Percentiles rank a stretch among this genome's conserved stretches.
Evolutionary conservation across 1,140 invertebrate genomes (phyloP).

Genomic region (Parapsyche elsis): DNA sequence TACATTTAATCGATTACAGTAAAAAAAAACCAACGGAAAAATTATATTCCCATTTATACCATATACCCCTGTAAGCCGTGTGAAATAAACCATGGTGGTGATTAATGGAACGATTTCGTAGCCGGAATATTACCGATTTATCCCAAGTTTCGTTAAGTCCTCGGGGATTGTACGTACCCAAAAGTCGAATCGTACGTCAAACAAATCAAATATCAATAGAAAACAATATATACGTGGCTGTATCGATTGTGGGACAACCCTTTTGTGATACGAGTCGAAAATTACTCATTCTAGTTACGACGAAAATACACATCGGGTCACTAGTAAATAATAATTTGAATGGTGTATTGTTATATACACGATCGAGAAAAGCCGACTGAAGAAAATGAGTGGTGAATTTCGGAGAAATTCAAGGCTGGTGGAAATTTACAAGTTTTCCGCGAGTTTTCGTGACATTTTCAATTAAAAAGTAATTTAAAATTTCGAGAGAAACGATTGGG

Average conservation of each 20-base stretch:
- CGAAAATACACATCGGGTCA: background rate
- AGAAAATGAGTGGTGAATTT: background rate
- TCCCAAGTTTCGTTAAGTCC: background rate
- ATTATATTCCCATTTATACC: no score
- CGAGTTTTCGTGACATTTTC: slow-evolving; percentile 1
- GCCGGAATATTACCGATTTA: background rate
- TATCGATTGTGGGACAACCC: no score
- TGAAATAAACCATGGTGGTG: no score
- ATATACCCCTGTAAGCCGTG: no score
- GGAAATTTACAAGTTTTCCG: background rate
- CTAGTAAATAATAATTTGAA: no score
- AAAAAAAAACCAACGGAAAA: no score
- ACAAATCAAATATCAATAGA: no score
- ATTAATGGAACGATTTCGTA: no score
- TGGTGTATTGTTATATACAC: no score
- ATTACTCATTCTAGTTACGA: background rate
- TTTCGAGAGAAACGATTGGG: background rate
- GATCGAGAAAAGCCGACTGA: no score
- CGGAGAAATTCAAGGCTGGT: background rate
- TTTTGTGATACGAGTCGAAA: background rate
- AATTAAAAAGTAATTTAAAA: slow-evolving; percentile 15
- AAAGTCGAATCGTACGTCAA: background rate
- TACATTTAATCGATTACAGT: no score
- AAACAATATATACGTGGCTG: no score
- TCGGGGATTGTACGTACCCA: background rate